Evolutionary conservation across 2,797 vertebrate species (phyloP), one percentile per base, ranked within the genome.

Genomic region (Loris lydekkerianus): DNA sequence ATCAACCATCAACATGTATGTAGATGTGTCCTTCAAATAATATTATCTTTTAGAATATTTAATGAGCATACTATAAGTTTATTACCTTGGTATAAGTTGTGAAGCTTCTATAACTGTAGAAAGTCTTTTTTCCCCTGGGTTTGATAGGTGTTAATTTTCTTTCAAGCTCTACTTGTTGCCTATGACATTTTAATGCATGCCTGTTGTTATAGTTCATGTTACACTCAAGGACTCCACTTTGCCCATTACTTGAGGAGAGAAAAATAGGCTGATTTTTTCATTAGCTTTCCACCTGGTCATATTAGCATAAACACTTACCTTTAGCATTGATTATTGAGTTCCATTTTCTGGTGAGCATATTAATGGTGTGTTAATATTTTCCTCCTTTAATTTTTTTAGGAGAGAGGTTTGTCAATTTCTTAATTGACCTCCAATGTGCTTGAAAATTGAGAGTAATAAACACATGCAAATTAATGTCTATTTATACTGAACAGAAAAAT

Each of bases 371-470:
- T 75, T 91, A 82, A 53, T 73, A 81, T 87, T 84, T 70, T 91
- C 72, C 34, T 92, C 58, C 29, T 96, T 93, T 92, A 56, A 84
- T 94, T 69, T 94, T 93, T 93, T 90, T 20, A 85, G 61, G 20
- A 89, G 56, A 93, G 67, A 82, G 21, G 15, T 46, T 92, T 96
- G 85, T 84, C 85, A 86, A 3, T 95, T 94, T 97, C 76, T 95
- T 96, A 94, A 93, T 49, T 93, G 78, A 91, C 49, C 37, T 89
- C 65, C 46, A 92, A 80, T 60, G n/a, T 89, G 31, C 40, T 93
- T 93, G 82, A 92, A 94, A 97, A 96, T 89, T 72, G 94, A n/a
- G 31, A 96, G 13, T 88, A 76, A 94, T 90, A 96, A 95, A 63
- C 69, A 95, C 29, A 15, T 96, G 70, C 20, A 96, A 88, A 96